Conservation (phyloP, 1,140 invertebrate genomes). For the Plectus sambesii region DNA sequence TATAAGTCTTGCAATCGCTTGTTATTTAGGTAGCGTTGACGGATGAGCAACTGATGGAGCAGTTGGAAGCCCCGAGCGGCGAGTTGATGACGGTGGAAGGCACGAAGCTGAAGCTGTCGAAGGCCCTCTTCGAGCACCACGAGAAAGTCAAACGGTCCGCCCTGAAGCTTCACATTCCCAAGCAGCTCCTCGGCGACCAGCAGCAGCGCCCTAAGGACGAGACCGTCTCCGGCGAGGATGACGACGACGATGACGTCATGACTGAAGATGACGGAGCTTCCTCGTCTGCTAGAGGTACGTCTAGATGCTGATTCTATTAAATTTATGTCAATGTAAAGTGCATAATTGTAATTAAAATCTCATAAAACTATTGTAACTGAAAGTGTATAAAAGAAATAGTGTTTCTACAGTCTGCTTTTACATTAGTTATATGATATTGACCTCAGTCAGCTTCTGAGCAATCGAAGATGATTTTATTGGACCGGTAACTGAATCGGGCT, state of each 20-base stretch:
- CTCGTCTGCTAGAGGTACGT: no score
- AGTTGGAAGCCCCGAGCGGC: constrained; percentile 1
- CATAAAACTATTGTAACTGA: no score
- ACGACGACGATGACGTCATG: neutral
- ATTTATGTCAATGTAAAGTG: no score
- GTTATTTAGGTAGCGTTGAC: constrained; percentile 1
- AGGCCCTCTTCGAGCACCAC: constrained; percentile 55
- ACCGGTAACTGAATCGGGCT: no score
- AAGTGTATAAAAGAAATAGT: no score
- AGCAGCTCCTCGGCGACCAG: constrained; percentile 55
- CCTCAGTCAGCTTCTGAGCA: no score
- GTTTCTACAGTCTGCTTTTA: no score
- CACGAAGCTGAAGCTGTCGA: constrained; percentile 28
- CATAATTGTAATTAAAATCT: no score
- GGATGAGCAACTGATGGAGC: neutral
- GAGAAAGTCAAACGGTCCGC: constrained; percentile 67
- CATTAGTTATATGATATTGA: no score
- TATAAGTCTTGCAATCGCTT: no score
- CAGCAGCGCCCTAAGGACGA: neutral
- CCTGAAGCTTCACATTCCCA: constrained; percentile 69
- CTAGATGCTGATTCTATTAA: no score
- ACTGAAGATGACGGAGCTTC: constrained; percentile 3
- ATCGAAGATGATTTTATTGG: no score
- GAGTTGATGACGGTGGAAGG: constrained; percentile 15
- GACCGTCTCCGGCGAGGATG: constrained; percentile 10